phyloP scores from a whole-genome alignment of 2,797 vertebrate genomes.

The Catharus ustulatus region DNA sequence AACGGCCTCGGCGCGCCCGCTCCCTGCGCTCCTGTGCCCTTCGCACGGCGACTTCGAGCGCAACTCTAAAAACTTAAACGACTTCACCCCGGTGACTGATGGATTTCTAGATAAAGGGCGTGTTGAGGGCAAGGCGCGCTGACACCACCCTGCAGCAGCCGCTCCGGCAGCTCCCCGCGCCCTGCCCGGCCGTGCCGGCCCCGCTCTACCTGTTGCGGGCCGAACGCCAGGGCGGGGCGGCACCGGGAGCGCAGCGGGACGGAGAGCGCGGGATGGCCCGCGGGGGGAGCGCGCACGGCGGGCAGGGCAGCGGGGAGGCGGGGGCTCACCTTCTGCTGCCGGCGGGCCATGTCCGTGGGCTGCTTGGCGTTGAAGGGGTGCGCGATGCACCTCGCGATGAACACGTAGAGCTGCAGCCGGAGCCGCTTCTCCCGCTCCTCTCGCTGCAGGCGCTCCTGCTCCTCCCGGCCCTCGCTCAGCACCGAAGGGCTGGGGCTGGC shows the following conservation, averaged over 20 bases:
- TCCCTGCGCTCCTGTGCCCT: background rate
- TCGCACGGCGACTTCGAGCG: background rate
- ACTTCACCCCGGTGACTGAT: fast-evolving
- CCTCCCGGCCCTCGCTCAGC: constrained; percentile 79
- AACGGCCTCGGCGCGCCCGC: background rate
- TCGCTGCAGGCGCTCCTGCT: constrained; percentile 73
- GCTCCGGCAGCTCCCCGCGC: background rate
- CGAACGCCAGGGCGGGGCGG: background rate
- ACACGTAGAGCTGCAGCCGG: constrained; percentile 91
- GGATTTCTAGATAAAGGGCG: background rate
- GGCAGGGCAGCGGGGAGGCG: background rate
- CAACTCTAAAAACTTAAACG: background rate
- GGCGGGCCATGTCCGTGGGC: constrained; percentile 94
- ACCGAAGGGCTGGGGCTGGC: constrained; percentile 78
- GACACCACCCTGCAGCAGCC: background rate
- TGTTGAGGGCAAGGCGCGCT: fast-evolving
- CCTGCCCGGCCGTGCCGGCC: background rate
- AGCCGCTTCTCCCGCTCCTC: constrained; percentile 84
- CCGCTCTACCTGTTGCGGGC: constrained; percentile 19
- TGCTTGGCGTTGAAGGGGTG: constrained; percentile 97
- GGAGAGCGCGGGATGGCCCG: background rate
- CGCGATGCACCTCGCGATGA: constrained; percentile 90
- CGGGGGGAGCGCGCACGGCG: background rate
- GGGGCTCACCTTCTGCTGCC: constrained; percentile 94
- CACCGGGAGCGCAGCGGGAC: background rate